Evolutionary conservation across 1,140 invertebrate species (phyloP), one percentile per base, ranked within the genome.

Genomic region (Trachymyrmex cornetzi): DNA sequence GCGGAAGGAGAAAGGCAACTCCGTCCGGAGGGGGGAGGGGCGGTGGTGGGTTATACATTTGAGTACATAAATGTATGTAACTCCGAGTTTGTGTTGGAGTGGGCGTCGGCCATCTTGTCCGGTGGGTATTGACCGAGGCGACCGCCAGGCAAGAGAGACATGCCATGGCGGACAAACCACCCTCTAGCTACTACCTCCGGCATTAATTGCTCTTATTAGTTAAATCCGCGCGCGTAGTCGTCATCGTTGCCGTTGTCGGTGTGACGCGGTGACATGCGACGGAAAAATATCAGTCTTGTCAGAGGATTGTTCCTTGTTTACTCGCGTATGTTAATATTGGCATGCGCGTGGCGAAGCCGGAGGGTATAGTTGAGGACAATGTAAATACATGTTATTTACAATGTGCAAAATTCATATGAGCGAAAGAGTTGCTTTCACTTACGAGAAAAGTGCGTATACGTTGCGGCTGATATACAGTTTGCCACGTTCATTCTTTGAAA

Each of bases 1-100:
- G 91, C 91, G 93, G 92, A 93, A 93, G 92, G 94, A 93, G 93
- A 92, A 94, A 93, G 92, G 92, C 94, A 94, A 94, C 92, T 93
- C 90, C 90, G 93, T 93, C 88, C 93, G 92, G 89, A 92, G 92
- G 6, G 48, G 38, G 6, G 92, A 93, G 93, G 27, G 44, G 79
- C 50, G 75, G 38, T 30, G 77, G 80, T 94, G 94, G 93, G 94
- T 95, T 95, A 95, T 95, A 95, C 94, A 95, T 95, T 95, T 95
- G 93, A 95, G 94, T 95, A 95, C 95, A 95, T 95, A 95, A 95
- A 95, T 95, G 95, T 95, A 95, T 95, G 94, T 95, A 95, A 95
- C 95, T 95, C 94, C 93, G 94, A 93, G 94, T 93, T 94, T 93
- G 95, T 94, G 95, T 95, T 95, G 91, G 94, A 94, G 94, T 95